phyloP scores from a whole-genome alignment of 2,888 invertebrate genomes.

The Heliconius hortense region DNA sequence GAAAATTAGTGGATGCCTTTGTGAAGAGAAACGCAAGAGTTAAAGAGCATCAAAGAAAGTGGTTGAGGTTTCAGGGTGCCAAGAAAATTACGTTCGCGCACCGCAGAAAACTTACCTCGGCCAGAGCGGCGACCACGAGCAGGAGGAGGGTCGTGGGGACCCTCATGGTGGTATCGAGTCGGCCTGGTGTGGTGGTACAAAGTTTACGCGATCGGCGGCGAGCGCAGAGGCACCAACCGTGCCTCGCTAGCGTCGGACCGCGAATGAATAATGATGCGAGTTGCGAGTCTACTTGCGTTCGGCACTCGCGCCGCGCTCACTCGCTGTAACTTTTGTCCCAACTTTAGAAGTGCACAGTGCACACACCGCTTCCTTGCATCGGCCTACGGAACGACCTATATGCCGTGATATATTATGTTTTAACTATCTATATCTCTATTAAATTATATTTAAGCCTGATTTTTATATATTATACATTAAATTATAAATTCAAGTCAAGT shows the following conservation, averaged over 20 bases:
- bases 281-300: constrained; percentile 28
- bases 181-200: constrained; percentile 54
- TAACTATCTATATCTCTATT: neutral
- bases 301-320: constrained; percentile 33
- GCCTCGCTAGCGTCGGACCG: constrained; percentile 67
- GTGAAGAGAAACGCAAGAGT: constrained; percentile 1
- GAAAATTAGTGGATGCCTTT: constrained; percentile 20
- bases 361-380: constrained; percentile 47
- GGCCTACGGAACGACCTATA: constrained; percentile 56
- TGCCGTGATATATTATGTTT: constrained; percentile 44
- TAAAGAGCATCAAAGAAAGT: constrained; percentile 31
- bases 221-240: constrained; percentile 66
- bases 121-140: constrained; percentile 50
- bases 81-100: constrained; percentile 38
- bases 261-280: constrained; percentile 57
- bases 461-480: neutral
- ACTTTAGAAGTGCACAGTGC: constrained; percentile 50
- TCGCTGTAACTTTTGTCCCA: constrained; percentile 54
- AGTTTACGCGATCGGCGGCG: constrained; percentile 57
- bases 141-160: constrained; percentile 61
- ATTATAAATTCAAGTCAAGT: neutral
- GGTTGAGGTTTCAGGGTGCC: constrained; percentile 35
- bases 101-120: constrained; percentile 49
- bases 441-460: neutral
- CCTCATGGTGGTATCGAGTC: constrained; percentile 57